Conservation (phyloP, 2,888 invertebrate genomes). For the Ferdinandea cuprea region DNA sequence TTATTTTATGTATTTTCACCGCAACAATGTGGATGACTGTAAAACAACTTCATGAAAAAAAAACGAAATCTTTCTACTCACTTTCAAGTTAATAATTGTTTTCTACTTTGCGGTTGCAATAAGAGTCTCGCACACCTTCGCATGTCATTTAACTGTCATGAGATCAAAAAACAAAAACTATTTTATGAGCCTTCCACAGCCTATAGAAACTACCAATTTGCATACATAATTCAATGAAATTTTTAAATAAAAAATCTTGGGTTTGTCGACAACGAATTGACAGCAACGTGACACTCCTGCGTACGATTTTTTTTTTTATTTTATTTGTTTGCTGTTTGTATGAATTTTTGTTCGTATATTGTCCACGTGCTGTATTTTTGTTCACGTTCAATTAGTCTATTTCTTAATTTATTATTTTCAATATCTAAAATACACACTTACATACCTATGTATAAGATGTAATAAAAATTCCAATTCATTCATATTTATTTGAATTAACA, state of each 20-base stretch:
- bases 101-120: background rate
- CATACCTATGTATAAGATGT: too few species aligned
- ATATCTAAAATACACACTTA: too few species aligned
- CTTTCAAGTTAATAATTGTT: conserved; percentile 34
- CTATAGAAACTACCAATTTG: conserved; percentile 6
- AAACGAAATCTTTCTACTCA: background rate
- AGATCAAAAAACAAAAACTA: conserved; percentile 4
- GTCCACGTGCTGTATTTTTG: conserved; percentile 23
- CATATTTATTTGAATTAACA: conserved; percentile 3
- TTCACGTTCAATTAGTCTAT: conserved; percentile 4
- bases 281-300: conserved; percentile 1
- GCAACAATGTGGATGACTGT: conserved; percentile 39
- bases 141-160: background rate
- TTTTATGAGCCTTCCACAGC: background rate
- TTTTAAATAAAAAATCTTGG: background rate
- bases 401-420: too few species aligned
- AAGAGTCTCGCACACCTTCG: background rate
- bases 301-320: conserved; percentile 7
- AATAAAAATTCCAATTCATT: conserved; percentile 8
- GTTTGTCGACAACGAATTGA: background rate
- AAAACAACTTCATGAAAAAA: conserved; percentile 14
- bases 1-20: conserved; percentile 44
- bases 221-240: conserved; percentile 31
- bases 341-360: background rate
- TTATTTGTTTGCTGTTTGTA: conserved; percentile 6